phyloP scores from a whole-genome alignment of 2,888 invertebrate genomes.

The Drosophila algonquin region DNA sequence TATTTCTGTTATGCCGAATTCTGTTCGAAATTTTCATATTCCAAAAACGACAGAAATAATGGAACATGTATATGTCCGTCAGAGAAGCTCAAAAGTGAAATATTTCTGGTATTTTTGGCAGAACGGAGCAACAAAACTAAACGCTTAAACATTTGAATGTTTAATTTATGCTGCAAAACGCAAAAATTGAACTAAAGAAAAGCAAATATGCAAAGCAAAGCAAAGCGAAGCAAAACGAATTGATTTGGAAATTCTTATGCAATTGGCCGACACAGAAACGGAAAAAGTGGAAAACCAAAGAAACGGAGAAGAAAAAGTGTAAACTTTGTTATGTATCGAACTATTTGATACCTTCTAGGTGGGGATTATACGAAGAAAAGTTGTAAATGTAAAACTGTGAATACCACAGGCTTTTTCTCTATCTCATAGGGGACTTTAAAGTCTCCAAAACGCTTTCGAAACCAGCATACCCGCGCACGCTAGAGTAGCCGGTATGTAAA shows the following conservation, averaged over 20 bases:
- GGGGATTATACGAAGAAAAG: no score
- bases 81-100: neutral
- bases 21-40: slow-evolving; percentile 14
- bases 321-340: neutral
- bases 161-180: slow-evolving; percentile 20
- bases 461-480: neutral
- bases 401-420: no score
- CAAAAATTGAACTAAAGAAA: slow-evolving; percentile 33
- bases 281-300: slow-evolving; percentile 3
- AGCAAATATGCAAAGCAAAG: slow-evolving; percentile 32
- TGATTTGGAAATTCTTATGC: slow-evolving; percentile 30
- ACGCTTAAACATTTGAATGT: slow-evolving; percentile 17
- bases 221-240: slow-evolving; percentile 3
- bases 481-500: neutral
- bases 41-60: neutral
- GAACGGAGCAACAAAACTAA: neutral
- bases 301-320: neutral
- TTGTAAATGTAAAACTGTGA: no score
- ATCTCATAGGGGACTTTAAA: neutral
- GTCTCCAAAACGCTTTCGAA: neutral
- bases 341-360: neutral
- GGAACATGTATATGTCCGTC: no score
- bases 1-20: neutral
- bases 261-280: slow-evolving; percentile 14
- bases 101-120: slow-evolving; percentile 22